Conservation (phyloP, 2,888 invertebrate species). For the Ichneumoninae sp. region DNA sequence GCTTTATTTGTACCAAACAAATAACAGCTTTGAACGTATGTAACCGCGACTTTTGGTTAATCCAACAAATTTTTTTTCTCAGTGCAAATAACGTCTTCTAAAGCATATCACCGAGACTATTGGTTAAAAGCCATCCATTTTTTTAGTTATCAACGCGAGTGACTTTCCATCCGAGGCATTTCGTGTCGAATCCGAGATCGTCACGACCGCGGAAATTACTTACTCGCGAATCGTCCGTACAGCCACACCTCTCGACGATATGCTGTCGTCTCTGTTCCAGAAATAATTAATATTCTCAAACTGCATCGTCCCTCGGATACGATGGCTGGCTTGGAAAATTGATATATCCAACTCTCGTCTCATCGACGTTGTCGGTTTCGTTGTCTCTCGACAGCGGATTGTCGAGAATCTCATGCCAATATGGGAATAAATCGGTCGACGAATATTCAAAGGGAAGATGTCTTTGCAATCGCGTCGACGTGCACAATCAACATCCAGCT, state of each 20-base stretch:
- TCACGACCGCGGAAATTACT: background rate
- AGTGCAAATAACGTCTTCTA: no score
- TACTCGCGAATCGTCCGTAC: background rate
- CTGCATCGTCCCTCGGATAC: background rate
- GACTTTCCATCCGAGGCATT: no score
- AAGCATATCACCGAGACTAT: no score
- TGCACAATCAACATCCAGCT: background rate
- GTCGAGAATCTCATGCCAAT: constrained; percentile 1
- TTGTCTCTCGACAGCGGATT: background rate
- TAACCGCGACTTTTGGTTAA: no score
- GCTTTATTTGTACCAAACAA: no score
- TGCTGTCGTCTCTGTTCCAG: background rate
- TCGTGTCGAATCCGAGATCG: background rate
- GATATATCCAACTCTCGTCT: constrained; percentile 7
- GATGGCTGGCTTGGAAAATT: background rate
- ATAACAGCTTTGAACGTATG: no score
- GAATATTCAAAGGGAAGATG: background rate
- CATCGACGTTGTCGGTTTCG: background rate
- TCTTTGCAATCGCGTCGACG: background rate
- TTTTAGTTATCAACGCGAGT: no score
- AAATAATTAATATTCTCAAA: background rate
- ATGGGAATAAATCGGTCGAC: background rate
- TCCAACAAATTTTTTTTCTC: no score
- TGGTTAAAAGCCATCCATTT: no score
- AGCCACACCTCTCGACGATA: background rate